These are phyloP conservation scores for Spodoptera frugiperda DNA, from an alignment of 1,140 invertebrate species.

Conservation along the genomic window DNA sequence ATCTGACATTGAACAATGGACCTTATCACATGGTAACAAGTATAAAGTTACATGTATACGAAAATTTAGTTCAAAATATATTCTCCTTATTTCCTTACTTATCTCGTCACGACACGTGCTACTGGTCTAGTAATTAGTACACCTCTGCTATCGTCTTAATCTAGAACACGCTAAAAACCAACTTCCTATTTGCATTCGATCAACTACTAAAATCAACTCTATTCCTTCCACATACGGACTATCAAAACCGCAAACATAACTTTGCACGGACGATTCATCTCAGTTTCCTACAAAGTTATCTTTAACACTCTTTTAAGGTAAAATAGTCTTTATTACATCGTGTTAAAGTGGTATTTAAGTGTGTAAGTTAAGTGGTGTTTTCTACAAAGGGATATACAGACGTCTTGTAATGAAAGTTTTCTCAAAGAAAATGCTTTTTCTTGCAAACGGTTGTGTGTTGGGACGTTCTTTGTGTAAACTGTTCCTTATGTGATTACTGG, in stretches of 20 bases:
- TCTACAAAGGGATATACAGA: background rate
- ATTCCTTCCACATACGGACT: background rate
- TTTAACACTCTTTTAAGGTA: background rate
- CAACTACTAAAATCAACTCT: background rate
- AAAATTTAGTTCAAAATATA: too few species aligned
- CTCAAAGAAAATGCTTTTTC: slow-evolving; percentile 3
- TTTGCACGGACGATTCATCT: background rate
- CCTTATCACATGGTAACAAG: too few species aligned
- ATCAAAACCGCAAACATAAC: background rate
- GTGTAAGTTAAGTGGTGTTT: background rate
- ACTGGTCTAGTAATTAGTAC: background rate
- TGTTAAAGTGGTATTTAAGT: background rate
- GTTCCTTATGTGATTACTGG: background rate
- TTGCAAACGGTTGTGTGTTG: background rate
- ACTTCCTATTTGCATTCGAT: background rate
- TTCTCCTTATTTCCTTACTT: background rate
- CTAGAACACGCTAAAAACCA: background rate
- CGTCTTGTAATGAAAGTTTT: slow-evolving; percentile 3
- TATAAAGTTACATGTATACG: too few species aligned
- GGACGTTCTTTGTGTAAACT: background rate
- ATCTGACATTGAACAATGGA: too few species aligned
- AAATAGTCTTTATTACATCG: background rate
- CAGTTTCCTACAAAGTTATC: background rate
- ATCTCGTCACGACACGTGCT: background rate
- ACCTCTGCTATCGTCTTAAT: slow-evolving; percentile 1